These are phyloP conservation scores for Oscheius onirici DNA, from an alignment of 2,888 invertebrate species.

Conservation along the genomic window DNA sequence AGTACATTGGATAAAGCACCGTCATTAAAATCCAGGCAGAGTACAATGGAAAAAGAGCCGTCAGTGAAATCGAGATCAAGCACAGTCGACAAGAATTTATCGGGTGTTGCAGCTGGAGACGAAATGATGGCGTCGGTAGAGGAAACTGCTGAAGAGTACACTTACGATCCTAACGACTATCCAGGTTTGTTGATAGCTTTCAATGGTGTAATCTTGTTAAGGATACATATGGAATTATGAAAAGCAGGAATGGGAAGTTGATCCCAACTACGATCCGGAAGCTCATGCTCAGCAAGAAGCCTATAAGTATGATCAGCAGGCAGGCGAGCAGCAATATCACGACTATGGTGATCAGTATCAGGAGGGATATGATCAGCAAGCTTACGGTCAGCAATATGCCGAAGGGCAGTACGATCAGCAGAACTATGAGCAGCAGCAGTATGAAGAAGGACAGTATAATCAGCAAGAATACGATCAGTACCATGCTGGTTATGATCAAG, in stretches of 20 bases:
- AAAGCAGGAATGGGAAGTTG: slow-evolving; percentile 54
- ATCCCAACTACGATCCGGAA: slow-evolving; percentile 47
- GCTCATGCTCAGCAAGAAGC: slow-evolving; percentile 39
- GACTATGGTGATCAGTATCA: background rate
- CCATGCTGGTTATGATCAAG: slow-evolving; percentile 27
- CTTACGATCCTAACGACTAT: slow-evolving; percentile 25
- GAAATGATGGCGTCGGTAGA: background rate
- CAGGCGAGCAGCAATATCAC: background rate
- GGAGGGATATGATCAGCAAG: background rate
- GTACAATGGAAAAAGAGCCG: slow-evolving; percentile 6
- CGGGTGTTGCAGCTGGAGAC: slow-evolving; percentile 9
- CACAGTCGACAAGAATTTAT: background rate
- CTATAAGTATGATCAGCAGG: slow-evolving; percentile 11
- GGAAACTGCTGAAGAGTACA: slow-evolving; percentile 15
- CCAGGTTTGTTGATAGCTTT: slow-evolving; percentile 3
- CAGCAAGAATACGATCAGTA: slow-evolving; percentile 34
- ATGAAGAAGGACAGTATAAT: slow-evolving; percentile 7
- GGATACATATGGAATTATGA: slow-evolving; percentile 61
- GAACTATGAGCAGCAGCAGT: slow-evolving; percentile 30
- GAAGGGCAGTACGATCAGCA: slow-evolving; percentile 19
- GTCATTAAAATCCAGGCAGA: slow-evolving; percentile 14
- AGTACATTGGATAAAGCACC: slow-evolving; percentile 10
- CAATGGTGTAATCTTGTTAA: slow-evolving; percentile 6
- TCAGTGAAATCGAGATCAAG: background rate
- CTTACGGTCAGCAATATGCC: slow-evolving; percentile 3